A percentile compares a stretch with the other conserved stretches of the same genome.
Conservation (phyloP, 1,140 invertebrate species). For the Telenomus remus region DNA sequence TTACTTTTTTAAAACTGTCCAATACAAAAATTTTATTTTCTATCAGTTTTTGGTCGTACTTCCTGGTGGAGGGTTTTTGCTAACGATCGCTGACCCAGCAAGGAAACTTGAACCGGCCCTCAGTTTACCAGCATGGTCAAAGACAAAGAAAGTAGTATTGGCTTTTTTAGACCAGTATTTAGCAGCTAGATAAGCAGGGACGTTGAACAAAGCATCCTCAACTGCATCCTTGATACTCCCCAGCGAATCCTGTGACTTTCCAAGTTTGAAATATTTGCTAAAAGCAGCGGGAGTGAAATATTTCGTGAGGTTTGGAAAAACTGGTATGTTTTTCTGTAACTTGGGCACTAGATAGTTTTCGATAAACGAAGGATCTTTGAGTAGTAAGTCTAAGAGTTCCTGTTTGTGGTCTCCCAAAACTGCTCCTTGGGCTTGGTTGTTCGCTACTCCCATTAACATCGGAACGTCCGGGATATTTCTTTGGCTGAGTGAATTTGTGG, state of each 20-base stretch:
- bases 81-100: constrained; percentile 77
- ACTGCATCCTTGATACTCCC: constrained; percentile 72
- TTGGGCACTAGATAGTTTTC: constrained; percentile 74
- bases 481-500: constrained; percentile 77
- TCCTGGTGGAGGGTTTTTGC: constrained; percentile 30
- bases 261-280: constrained; percentile 58
- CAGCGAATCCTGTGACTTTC: constrained; percentile 29
- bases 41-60: constrained; percentile 27
- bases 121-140: constrained; percentile 80
- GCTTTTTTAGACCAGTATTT: constrained; percentile 79
- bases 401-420: constrained; percentile 76
- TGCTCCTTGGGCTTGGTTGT: constrained; percentile 81
- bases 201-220: constrained; percentile 83
- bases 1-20: constrained; percentile 31
- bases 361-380: constrained; percentile 77
- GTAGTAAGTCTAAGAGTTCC: constrained; percentile 74
- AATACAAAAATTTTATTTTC: constrained; percentile 6
- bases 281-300: constrained; percentile 64
- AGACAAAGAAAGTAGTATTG: constrained; percentile 82
- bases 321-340: constrained; percentile 64
- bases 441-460: constrained; percentile 82
- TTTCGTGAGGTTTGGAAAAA: constrained; percentile 55
- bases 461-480: constrained; percentile 78
- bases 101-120: constrained; percentile 79
- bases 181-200: constrained; percentile 82